phyloP scores from a whole-genome alignment of 2,797 vertebrate species.

The Miichthys miiuy region DNA sequence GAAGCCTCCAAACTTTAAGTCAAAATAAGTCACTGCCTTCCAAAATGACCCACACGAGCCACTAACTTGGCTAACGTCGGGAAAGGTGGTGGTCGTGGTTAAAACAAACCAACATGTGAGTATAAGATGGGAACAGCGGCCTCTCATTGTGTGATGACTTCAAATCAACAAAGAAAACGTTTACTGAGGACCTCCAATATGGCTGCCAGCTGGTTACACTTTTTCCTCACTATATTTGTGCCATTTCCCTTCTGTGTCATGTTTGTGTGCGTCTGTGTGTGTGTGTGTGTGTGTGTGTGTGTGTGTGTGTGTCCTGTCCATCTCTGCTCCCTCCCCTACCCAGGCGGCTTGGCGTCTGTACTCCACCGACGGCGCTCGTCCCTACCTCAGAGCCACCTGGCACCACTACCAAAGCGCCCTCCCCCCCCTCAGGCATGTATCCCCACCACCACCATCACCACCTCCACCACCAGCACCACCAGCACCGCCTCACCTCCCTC shows the following conservation, averaged over 20 bases:
- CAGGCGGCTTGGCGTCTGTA: constrained; percentile 91
- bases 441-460: constrained; percentile 68
- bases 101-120: not conserved
- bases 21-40: not conserved
- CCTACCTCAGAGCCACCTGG: constrained; percentile 91
- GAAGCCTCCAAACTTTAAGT: not conserved
- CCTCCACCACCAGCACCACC: constrained; percentile 25
- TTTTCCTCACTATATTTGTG: constrained; percentile 59
- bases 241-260: constrained; percentile 50
- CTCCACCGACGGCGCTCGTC: constrained; percentile 88
- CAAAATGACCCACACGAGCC: not conserved
- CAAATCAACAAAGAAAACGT: not conserved
- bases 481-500: constrained; percentile 36
- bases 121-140: not conserved
- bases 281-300: constrained; percentile 23
- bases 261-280: constrained; percentile 19
- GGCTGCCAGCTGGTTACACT: constrained; percentile 56
- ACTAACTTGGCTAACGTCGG: not conserved
- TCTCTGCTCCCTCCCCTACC: constrained; percentile 76
- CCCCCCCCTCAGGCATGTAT: constrained; percentile 92
- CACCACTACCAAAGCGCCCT: constrained; percentile 91
- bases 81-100: not conserved
- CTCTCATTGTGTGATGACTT: not conserved
- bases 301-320: constrained; percentile 75
- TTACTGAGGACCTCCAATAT: no score